phyloP scores from a whole-genome alignment of 2,797 vertebrate genomes.

The Channallabes apus region DNA sequence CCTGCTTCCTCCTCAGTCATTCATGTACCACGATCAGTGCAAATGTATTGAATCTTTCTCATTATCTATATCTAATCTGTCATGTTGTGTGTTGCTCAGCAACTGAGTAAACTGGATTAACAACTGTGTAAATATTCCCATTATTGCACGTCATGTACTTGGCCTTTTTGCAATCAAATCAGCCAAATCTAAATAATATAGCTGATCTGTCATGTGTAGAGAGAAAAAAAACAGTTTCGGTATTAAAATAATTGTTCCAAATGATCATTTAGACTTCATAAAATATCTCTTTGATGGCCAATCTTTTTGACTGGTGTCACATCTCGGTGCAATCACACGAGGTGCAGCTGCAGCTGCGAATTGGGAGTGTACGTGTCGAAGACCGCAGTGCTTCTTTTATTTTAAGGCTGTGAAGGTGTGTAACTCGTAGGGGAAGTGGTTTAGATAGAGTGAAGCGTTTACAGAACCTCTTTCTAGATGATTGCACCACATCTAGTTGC shows the following conservation, averaged over 20 bases:
- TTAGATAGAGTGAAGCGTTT: slow-evolving; percentile 44
- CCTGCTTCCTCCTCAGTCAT: not conserved
- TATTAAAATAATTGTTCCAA: not conserved
- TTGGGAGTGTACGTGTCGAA: slow-evolving; percentile 39
- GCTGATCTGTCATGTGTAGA: not conserved
- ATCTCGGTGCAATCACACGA: slow-evolving; percentile 9
- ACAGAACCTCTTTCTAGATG: slow-evolving; percentile 36
- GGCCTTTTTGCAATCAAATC: not conserved
- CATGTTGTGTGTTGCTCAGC: not conserved
- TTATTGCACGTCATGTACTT: not conserved
- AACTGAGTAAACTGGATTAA: not conserved
- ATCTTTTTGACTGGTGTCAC: not conserved
- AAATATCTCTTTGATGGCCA: not conserved
- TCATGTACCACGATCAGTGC: not conserved
- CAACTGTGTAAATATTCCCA: not conserved
- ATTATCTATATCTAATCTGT: not conserved
- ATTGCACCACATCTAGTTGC: slow-evolving; percentile 49
- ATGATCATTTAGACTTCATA: no score
- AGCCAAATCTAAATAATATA: not conserved
- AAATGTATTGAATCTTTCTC: not conserved
- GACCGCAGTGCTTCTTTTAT: slow-evolving; percentile 46
- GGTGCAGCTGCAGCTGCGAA: slow-evolving; percentile 40
- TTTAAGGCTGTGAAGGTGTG: slow-evolving; percentile 43
- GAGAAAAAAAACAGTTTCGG: not conserved
- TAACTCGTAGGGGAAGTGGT: slow-evolving; percentile 56